Evolutionary conservation across 2,113 vertebrate species (phyloP).

Genomic region (Phaethornis superciliosus): DNA sequence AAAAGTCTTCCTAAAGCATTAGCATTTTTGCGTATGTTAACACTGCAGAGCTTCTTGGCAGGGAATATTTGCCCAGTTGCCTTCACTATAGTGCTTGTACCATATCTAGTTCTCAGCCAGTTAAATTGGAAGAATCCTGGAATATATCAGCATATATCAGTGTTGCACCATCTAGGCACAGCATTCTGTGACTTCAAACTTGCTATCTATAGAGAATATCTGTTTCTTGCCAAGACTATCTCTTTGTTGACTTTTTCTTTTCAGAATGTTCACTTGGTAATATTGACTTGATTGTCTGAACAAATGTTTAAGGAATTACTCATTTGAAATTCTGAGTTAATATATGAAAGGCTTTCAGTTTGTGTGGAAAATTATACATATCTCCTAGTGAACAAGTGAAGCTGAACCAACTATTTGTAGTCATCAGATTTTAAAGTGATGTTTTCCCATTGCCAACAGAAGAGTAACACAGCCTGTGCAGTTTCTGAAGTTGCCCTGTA

Average conservation of each 20-base stretch:
- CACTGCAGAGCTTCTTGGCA: background rate
- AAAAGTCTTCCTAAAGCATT: background rate
- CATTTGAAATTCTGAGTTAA: background rate
- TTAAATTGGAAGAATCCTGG: background rate
- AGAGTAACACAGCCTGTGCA: constrained; percentile 11
- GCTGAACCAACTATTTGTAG: constrained; percentile 25
- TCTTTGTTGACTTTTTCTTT: background rate
- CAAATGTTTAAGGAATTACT: background rate
- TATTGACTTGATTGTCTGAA: background rate
- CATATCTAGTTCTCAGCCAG: background rate
- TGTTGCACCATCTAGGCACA: background rate
- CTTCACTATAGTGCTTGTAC: background rate
- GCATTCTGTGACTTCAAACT: background rate
- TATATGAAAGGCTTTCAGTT: background rate
- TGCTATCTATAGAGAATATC: background rate
- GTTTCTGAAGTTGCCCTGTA: background rate
- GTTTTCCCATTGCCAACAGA: constrained; percentile 1
- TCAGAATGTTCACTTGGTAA: background rate
- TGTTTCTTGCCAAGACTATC: background rate
- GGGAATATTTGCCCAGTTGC: background rate
- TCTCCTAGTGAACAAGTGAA: constrained; percentile 3
- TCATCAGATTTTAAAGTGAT: constrained; percentile 1
- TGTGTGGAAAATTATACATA: background rate
- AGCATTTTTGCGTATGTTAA: background rate
- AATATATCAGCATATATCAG: background rate